Evolutionary conservation across 1,140 invertebrate genomes (phyloP).

Genomic region (Neodiprion virginianus): DNA sequence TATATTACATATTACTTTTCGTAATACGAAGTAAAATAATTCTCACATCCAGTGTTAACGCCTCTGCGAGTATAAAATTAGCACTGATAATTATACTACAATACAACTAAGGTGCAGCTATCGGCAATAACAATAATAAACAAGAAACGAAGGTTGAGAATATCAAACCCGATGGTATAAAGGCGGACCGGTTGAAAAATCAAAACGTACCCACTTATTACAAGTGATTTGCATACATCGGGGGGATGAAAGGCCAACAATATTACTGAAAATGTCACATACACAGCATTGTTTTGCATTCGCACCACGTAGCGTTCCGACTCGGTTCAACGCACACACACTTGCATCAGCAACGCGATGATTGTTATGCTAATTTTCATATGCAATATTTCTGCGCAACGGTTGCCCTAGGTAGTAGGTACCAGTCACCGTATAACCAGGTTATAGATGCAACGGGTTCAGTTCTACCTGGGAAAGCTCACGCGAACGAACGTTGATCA

Average conservation of each 20-base stretch:
- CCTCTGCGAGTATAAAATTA: too few relatives aligned
- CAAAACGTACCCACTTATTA: not conserved
- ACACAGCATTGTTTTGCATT: not conserved
- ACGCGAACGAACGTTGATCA: too few relatives aligned
- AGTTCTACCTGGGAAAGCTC: too few relatives aligned
- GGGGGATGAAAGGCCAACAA: not conserved
- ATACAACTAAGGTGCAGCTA: too few relatives aligned
- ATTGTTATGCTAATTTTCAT: not conserved
- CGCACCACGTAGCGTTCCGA: not conserved
- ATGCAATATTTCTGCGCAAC: constrained; percentile 1
- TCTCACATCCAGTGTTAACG: too few relatives aligned
- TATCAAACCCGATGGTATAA: too few relatives aligned
- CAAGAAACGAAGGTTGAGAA: too few relatives aligned
- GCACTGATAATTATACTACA: too few relatives aligned
- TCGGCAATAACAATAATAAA: too few relatives aligned
- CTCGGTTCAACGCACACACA: not conserved
- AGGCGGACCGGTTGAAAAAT: not conserved
- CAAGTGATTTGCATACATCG: not conserved
- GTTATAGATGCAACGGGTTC: not conserved
- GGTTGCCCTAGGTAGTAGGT: not conserved
- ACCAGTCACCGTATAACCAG: not conserved
- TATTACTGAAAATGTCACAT: not conserved
- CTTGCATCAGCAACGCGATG: not conserved
- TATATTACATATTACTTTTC: too few relatives aligned
- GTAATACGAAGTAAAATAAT: too few relatives aligned